Evolutionary conservation across 2,797 vertebrate genomes (phyloP), one percentile per base, ranked within the genome.

Genomic region (Cossypha heuglini): DNA sequence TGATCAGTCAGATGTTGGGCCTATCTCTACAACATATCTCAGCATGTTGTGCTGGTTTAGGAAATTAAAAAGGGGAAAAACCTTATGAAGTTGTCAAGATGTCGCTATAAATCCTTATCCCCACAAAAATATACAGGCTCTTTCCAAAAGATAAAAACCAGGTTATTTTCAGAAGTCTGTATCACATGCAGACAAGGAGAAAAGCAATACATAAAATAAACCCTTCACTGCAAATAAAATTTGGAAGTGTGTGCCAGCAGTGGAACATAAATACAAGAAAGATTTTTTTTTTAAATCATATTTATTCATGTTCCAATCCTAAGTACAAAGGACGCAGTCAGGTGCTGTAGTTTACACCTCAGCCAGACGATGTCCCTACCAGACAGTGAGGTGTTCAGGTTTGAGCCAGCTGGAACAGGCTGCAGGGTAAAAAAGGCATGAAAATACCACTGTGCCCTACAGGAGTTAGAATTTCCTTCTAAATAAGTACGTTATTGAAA

Each of bases 291-390:
- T 26, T 28, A 46, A 9, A 13, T 1, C 1, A 5, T 28, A 22
- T 9, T 83, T 82, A 55, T 74, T 71, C 13, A 43, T 28, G 11
- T 16, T 33, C 9, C 37, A 24, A 37, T 13, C 13, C 29, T 15
- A 57, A 63, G 73, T 29, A 58, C 13, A 29, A 62, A 77, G 43
- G 28, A 46, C 42, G 51, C 2, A 21, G 48, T 20, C 46, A 82
- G 85, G 64, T 86, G 52, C 24, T 97, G 95, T 72, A 91, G 52
- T 97, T 96, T 93, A 51, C 59, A 57, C 67, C 79, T 90, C 86
- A 67, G 52, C 93, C 96, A 96, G 91, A 82, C 0, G 92, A 28
- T 97, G 97, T 96, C 97, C 72, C 89, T 93, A 11, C 5, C 48
- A 91, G 88, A 93, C 82, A 91, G 29, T 1, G 29, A 95, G 78